Conservation (phyloP, 2,888 invertebrate species). For the Anoplius nigerrimus region DNA sequence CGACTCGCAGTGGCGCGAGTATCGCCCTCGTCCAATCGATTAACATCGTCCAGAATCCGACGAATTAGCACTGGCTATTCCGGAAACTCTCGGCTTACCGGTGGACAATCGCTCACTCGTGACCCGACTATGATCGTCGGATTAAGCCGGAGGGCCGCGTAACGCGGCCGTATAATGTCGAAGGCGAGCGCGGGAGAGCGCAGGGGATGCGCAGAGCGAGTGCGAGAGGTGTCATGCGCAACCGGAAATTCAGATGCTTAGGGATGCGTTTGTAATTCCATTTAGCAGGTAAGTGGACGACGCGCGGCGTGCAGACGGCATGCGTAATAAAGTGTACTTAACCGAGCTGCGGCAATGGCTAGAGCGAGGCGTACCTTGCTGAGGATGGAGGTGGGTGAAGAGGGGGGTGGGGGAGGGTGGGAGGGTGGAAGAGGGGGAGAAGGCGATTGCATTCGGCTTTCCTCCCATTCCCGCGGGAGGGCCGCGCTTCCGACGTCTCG, state of each 20-base stretch:
- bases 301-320: conserved; percentile 59
- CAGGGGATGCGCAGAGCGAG: not conserved
- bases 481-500: conserved; percentile 29
- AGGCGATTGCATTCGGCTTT: conserved; percentile 54
- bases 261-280: conserved; percentile 68
- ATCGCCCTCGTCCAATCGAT: too few relatives aligned
- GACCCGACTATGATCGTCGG: conserved; percentile 26
- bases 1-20: too few relatives aligned
- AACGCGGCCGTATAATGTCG: not conserved
- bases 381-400: too few relatives aligned
- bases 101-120: conserved; percentile 11
- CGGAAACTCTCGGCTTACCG: not conserved
- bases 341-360: conserved; percentile 47
- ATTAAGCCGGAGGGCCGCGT: too few relatives aligned
- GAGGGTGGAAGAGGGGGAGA: too few relatives aligned
- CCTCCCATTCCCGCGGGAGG: conserved; percentile 21
- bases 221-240: conserved; percentile 43
- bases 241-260: conserved; percentile 31
- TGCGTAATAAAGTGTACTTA: conserved; percentile 67
- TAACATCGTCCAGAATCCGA: too few relatives aligned
- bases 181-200: conserved; percentile 8
- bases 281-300: conserved; percentile 62
- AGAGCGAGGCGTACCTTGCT: too few relatives aligned
- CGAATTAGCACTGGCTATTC: conserved; percentile 8
- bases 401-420: too few relatives aligned